phyloP scores from a whole-genome alignment of 2,113 vertebrate genomes.

The Prunella fulvescens region DNA sequence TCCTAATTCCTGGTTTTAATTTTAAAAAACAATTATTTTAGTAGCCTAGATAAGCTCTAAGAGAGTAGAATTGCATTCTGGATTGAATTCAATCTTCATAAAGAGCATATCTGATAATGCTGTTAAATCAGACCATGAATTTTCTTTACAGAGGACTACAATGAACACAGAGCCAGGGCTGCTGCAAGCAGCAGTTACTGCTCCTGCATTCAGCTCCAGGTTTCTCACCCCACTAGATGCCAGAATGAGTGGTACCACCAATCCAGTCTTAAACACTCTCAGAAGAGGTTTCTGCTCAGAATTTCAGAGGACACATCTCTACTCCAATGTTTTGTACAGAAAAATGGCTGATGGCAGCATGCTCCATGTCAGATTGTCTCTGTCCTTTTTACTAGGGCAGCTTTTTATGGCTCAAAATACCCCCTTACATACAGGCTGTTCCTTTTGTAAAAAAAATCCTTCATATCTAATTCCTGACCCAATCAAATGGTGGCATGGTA shows the following conservation, averaged over 20 bases:
- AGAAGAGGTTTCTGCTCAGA: not conserved
- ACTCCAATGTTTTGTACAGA: not conserved
- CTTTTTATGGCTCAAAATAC: not conserved
- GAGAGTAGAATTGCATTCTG: not conserved
- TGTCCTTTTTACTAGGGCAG: not conserved
- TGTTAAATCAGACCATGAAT: not conserved
- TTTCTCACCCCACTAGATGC: not conserved
- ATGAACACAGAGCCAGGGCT: not conserved
- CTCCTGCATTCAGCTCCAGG: not conserved
- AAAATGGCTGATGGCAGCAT: not conserved
- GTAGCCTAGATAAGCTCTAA: not conserved
- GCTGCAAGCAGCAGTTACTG: not conserved
- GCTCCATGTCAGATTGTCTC: not conserved
- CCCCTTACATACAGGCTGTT: not conserved
- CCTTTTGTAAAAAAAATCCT: not conserved
- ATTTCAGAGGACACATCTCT: not conserved
- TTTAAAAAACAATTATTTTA: not conserved
- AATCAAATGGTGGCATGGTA: not conserved
- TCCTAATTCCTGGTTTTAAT: not conserved
- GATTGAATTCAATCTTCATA: not conserved
- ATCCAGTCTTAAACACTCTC: not conserved
- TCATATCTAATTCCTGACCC: not conserved
- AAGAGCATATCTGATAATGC: not conserved
- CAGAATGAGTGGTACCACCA: not conserved
- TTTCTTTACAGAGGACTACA: not conserved